Base-by-base conservation (phyloP, 2,113 vertebrate species). In the Perca flavescens region DNA sequence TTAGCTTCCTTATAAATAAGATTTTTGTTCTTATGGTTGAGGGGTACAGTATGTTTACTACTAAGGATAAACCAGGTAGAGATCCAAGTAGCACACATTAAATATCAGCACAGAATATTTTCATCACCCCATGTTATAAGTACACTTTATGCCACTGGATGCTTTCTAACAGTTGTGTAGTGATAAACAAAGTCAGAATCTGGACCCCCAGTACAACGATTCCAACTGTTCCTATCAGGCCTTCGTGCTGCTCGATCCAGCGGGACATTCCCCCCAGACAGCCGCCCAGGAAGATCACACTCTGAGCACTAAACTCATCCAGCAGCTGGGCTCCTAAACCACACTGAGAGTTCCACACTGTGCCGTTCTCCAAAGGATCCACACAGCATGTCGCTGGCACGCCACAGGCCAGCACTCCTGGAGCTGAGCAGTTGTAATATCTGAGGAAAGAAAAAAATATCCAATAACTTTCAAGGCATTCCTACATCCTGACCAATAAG, bases 351-450 rank as follows among this genome's bases (percentile, higher is more conserved):
- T 97, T 97, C 94, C 94, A 66, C 16, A 96, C 91, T 0, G 95
- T 95, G 50, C 97, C 94, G 0, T 95, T 96, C 88, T 96, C 94
- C 84, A 93, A 31, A 0, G 96, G 96, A 81, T 96, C 83, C 56
- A 96, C 75, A 50, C 98, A 99, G 92, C 98, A 99, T 2, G 97
- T 98, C 1, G 96, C 93, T 0, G 97, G 98, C 0, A 98, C 97
- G 0, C 97, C 93, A 15, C 97, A 99, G 0, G 97, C 96, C 93
- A 96, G 94, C 36, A 77, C 92, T 0, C 96, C 96, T 0, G 96
- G 96, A 31, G 97, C 93, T 0, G 96, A 97, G 95, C 98, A 99
- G 94, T 98, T 99, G 85, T 97, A 99, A 82, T 97, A 97, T 94
- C 97, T 99, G 94, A 0, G 8, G 72, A 56, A 82, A 54, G 17